Evolutionary conservation across 2,113 vertebrate species (phyloP).

Genomic region (Rhagologus leucostigma): DNA sequence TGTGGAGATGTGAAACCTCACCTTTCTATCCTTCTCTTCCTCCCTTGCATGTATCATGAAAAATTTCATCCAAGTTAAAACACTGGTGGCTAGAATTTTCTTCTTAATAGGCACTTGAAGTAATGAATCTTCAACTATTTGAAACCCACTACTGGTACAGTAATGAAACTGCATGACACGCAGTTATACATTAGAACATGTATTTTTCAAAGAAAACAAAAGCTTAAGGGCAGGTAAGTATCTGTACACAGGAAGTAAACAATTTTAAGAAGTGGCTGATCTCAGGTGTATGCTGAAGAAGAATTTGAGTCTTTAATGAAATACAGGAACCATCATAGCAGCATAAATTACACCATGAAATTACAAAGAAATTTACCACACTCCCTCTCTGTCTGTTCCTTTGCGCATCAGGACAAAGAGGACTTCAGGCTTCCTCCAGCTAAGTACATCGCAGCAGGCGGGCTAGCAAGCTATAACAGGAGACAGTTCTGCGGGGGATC

Average conservation of each 20-base stretch:
- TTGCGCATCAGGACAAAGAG: neutral
- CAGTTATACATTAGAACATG: neutral
- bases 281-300: neutral
- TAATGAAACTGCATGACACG: neutral
- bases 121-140: neutral
- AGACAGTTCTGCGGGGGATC: neutral
- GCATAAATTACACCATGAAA: neutral
- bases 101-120: neutral
- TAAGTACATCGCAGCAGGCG: neutral
- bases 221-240: neutral
- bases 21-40: neutral
- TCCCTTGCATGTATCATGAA: neutral
- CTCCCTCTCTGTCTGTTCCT: neutral
- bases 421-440: neutral
- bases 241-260: neutral
- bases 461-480: neutral
- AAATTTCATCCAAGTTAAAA: neutral
- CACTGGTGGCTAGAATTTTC: neutral
- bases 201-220: neutral
- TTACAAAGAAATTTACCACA: neutral
- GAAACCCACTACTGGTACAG: neutral
- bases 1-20: neutral
- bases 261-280: neutral
- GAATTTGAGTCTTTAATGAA: neutral
- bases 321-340: neutral